phyloP scores from a whole-genome alignment of 2,113 vertebrate species.

The Xyrauchen texanus region DNA sequence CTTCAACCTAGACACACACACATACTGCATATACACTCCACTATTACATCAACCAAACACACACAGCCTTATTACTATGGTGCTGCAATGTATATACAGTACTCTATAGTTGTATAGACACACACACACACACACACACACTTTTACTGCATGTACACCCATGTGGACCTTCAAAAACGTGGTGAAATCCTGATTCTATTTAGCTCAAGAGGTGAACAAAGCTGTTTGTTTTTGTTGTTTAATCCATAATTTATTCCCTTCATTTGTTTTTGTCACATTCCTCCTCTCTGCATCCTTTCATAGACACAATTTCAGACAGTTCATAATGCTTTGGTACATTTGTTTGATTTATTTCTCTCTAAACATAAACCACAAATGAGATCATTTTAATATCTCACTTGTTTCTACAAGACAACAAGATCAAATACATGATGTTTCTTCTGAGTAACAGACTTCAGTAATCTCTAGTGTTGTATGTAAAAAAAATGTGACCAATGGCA shows the following conservation, averaged over 20 bases:
- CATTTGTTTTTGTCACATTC: conserved; percentile 49
- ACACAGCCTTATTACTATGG: conserved; percentile 21
- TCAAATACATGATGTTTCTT: too few relatives aligned
- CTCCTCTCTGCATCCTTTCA: conserved; percentile 41
- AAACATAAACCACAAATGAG: too few relatives aligned
- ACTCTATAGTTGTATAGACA: not conserved
- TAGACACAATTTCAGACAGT: conserved; percentile 36
- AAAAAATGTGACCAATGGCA: too few relatives aligned
- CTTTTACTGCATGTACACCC: conserved; percentile 32
- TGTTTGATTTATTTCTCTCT: not conserved
- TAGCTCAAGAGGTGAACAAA: conserved; percentile 31
- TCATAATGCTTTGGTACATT: not conserved
- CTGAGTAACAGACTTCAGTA: too few relatives aligned
- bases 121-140: not conserved
- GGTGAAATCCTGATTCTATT: conserved; percentile 50
- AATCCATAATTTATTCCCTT: conserved; percentile 36
- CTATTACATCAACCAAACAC: conserved; percentile 36
- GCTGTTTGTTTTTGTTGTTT: conserved; percentile 23
- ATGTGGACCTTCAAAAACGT: too few relatives aligned
- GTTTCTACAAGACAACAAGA: too few relatives aligned
- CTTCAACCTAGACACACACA: conserved; percentile 76
- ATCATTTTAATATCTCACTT: too few relatives aligned
- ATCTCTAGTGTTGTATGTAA: too few relatives aligned
- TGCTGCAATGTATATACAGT: conserved; percentile 7
- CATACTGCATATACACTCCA: conserved; percentile 45